Conservation (phyloP, 1,140 invertebrate species). For the Drosophila littoralis region DNA sequence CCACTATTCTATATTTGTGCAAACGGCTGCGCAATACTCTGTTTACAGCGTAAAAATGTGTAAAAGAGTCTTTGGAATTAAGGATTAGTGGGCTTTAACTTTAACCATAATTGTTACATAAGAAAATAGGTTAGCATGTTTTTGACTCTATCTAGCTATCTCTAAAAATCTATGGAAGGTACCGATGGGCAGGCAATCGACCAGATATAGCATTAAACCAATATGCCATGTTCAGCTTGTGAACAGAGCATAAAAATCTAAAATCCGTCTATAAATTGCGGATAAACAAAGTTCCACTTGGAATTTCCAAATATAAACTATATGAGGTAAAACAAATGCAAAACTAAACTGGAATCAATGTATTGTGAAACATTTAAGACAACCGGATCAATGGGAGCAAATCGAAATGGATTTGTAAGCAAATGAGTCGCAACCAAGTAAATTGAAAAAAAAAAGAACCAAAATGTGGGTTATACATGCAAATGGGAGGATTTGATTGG, state of each 20-base stretch:
- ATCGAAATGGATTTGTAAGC: constrained; percentile 26
- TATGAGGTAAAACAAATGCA: constrained; percentile 22
- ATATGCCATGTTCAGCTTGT: not conserved
- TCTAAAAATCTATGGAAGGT: no score
- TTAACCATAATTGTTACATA: not conserved
- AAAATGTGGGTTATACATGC: constrained; percentile 28
- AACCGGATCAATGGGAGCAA: constrained; percentile 13
- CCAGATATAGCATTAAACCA: not conserved
- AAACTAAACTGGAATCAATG: constrained; percentile 5
- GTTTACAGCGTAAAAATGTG: not conserved
- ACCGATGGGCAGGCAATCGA: no score
- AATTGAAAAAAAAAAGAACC: constrained; percentile 2
- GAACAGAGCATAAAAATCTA: not conserved
- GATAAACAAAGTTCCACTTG: constrained; percentile 52
- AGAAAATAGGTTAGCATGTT: no score
- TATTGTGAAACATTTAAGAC: constrained; percentile 16
- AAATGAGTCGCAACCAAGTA: not conserved
- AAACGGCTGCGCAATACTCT: not conserved
- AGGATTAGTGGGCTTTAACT: not conserved
- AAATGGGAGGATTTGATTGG: constrained; percentile 25
- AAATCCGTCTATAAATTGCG: constrained; percentile 71
- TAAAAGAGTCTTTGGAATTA: no score
- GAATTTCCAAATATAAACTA: constrained; percentile 57
- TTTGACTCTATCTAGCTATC: no score
- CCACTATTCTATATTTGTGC: constrained; percentile 11